These are phyloP conservation scores for Chaitophorus viminalis DNA, from an alignment of 2,888 invertebrate genomes.

Conservation along the genomic window DNA sequence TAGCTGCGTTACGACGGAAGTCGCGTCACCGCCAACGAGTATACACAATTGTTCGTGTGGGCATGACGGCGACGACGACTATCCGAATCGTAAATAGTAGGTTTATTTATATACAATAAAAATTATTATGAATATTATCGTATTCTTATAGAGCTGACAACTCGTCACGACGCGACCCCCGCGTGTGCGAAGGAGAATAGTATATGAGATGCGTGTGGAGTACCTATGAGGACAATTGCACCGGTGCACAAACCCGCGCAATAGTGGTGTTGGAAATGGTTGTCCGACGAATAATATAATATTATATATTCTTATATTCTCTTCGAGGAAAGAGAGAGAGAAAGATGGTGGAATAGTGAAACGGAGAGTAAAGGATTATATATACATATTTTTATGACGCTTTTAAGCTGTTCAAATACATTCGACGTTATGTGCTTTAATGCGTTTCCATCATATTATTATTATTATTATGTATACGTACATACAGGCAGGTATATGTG, in stretches of 20 bases:
- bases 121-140: constrained; percentile 7
- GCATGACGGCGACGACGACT: not conserved
- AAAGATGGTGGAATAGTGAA: not conserved
- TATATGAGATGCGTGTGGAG: not conserved
- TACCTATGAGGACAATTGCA: not conserved
- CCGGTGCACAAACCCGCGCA: not conserved
- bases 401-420: constrained; percentile 54
- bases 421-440: constrained; percentile 39
- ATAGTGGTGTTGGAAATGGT: constrained; percentile 4
- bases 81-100: not conserved
- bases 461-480: not conserved
- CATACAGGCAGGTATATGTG: not conserved
- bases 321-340: not conserved
- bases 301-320: not conserved
- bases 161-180: constrained; percentile 25
- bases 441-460: constrained; percentile 45
- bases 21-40: constrained; percentile 11
- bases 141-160: not conserved
- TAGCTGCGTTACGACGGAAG: not conserved
- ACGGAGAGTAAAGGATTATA: constrained; percentile 34
- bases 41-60: not conserved
- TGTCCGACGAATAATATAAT: not conserved
- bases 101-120: not conserved
- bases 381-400: constrained; percentile 33
- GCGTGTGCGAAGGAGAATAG: not conserved